Evolutionary conservation across 2,797 vertebrate genomes (phyloP).

Genomic region (Pseudopleuronectes americanus): DNA sequence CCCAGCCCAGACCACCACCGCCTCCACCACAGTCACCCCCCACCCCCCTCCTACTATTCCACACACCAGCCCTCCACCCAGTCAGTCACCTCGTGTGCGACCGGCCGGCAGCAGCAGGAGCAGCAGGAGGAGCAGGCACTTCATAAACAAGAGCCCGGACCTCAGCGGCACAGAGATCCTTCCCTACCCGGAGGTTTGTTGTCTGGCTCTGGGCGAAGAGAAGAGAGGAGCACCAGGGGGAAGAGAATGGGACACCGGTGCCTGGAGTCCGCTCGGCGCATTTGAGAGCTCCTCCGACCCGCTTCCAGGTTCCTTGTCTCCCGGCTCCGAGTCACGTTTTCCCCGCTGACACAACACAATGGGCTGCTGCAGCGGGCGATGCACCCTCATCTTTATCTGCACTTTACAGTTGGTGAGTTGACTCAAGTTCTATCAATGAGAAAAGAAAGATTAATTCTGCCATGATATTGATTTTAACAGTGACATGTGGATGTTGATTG

Average conservation of each 20-base stretch:
- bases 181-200: too few relatives aligned
- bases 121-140: too few relatives aligned
- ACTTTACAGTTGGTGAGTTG: constrained; percentile 91
- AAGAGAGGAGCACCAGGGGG: background rate
- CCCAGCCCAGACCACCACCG: constrained; percentile 9
- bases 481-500: background rate
- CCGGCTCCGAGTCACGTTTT: constrained; percentile 52
- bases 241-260: constrained; percentile 68
- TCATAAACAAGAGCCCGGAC: too few relatives aligned
- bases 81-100: constrained; percentile 65
- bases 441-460: too few relatives aligned
- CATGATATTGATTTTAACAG: too few relatives aligned
- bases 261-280: constrained; percentile 43
- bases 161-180: too few relatives aligned
- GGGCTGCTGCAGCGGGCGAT: constrained; percentile 92
- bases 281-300: constrained; percentile 36
- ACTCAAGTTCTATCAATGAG: background rate
- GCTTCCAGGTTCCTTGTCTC: constrained; percentile 26
- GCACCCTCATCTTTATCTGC: constrained; percentile 90
- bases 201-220: too few relatives aligned
- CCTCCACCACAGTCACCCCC: constrained; percentile 16
- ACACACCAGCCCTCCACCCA: constrained; percentile 29
- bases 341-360: constrained; percentile 75
- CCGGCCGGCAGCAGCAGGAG: constrained; percentile 35
- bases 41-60: background rate